Conservation (phyloP, 1,140 invertebrate genomes). For the Papilio polyxenes region DNA sequence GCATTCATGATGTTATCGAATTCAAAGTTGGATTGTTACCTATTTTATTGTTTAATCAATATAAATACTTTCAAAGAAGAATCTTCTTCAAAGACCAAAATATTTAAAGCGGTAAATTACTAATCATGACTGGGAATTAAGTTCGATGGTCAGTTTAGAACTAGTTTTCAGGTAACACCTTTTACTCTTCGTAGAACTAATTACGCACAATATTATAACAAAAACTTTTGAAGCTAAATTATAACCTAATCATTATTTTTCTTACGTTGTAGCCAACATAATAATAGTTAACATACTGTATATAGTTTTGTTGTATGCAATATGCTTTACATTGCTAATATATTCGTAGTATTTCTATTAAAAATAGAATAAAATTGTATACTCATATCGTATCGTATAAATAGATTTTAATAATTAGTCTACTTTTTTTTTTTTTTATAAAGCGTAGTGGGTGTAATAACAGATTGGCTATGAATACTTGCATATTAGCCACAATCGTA, state of each 20-base stretch:
- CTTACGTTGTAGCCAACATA: not conserved
- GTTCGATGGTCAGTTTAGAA: not conserved
- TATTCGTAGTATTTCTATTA: not conserved
- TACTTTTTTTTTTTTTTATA: not conserved
- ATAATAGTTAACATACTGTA: not conserved
- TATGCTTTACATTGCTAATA: not conserved
- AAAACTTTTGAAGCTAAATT: not conserved
- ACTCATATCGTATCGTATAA: no score
- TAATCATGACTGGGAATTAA: not conserved
- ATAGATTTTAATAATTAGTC: not conserved
- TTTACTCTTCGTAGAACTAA: not conserved
- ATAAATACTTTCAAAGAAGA: not conserved
- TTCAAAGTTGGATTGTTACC: not conserved
- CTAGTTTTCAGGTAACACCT: not conserved
- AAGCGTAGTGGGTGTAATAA: not conserved
- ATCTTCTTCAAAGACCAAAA: no score
- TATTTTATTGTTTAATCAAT: not conserved
- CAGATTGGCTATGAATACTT: not conserved
- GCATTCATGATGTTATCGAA: conserved; percentile 19
- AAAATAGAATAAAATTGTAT: not conserved
- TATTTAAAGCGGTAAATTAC: no score
- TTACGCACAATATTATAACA: not conserved
- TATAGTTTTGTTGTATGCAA: not conserved
- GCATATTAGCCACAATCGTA: not conserved
- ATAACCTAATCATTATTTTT: not conserved